Base-by-base conservation (phyloP, 2,113 vertebrate species). In the Hydrolagus affinis region DNA sequence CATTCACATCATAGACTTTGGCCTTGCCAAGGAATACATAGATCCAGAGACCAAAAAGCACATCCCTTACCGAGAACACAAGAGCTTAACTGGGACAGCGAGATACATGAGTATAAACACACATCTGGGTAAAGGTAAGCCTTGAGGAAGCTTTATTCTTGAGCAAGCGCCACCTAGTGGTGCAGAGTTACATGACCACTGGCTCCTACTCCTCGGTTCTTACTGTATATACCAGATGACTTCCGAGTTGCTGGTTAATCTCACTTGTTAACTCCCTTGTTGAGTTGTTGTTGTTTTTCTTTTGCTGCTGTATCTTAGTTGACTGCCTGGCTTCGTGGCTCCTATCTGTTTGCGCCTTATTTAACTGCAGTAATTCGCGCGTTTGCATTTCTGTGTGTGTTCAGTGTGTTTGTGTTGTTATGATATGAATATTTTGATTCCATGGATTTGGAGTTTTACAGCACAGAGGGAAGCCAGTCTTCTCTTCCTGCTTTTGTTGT, bases 31-130 rank as follows among this genome's bases (percentile, higher is more conserved):
- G 95, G 97, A 99, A 90, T 99, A 98, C 89, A 97, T 98, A 19
- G 97, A 99, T 92, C 97, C 97, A 0, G 97, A 99, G 95, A 99
- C 97, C 95, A 96, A 97, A 97, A 99, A 99, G 95, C 97, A 99
- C 95, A 99, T 99, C 95, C 97, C 97, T 0, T 98, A 99, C 93
- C 94, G 97, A 89, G 97, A 99, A 94, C 97, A 99, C 95, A 99
- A 99, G 94, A 99, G 97, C 93, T 92, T 98, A 91, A 99, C 97
- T 1, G 97, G 97, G 89, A 99, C 97, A 0, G 97, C 97, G 0
- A 95, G 97, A 87, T 99, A 99, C 91, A 99, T 99, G 97, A 99
- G 97, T 94, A 98, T 99, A 91, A 99, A 98, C 93, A 98, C 97
- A 15, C 97, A 98, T 91, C 91, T 99, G 70, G 97, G 97, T 87